phyloP scores from a whole-genome alignment of 2,888 invertebrate species.

The Mayetiola destructor region DNA sequence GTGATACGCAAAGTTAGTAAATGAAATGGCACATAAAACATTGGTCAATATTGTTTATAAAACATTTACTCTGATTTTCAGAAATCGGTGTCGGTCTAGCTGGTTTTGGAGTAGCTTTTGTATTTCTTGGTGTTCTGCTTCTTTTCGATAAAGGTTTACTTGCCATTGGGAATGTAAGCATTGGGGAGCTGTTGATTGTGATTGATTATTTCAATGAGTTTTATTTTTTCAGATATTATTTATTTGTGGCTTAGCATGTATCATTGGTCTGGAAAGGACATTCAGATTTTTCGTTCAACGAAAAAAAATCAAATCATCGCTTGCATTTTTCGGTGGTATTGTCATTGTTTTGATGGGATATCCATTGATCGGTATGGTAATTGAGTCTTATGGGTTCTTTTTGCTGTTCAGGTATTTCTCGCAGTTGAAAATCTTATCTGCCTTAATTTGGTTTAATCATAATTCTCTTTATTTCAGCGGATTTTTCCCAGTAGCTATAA shows the following conservation, averaged over 20 bases:
- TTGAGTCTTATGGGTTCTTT: conserved; percentile 94
- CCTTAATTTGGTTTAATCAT: not conserved
- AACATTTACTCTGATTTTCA: conserved; percentile 36
- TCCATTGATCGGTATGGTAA: conserved; percentile 90
- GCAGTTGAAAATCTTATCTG: not conserved
- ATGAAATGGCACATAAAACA: conserved; percentile 22
- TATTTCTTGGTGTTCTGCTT: conserved; percentile 83
- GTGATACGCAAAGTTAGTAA: conserved; percentile 66
- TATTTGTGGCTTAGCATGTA: conserved; percentile 84
- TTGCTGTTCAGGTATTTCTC: conserved; percentile 55
- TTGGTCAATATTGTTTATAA: not conserved
- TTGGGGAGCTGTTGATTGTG: not conserved
- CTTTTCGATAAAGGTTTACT: conserved; percentile 93
- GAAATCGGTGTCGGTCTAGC: conserved; percentile 96
- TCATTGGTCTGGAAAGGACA: conserved; percentile 90
- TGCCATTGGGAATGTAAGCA: conserved; percentile 97
- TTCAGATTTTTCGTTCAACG: conserved; percentile 95
- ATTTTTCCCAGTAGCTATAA: conserved; percentile 91
- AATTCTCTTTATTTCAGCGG: conserved; percentile 51
- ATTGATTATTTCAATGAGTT: not conserved
- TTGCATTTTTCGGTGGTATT: conserved; percentile 87
- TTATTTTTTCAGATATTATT: conserved; percentile 72
- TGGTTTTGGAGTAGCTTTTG: conserved; percentile 88
- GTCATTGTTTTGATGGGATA: conserved; percentile 83
- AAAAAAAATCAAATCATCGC: conserved; percentile 83